Evolutionary conservation across 1,140 invertebrate species (phyloP).

Genomic region (Drosophila pseudoananassae): DNA sequence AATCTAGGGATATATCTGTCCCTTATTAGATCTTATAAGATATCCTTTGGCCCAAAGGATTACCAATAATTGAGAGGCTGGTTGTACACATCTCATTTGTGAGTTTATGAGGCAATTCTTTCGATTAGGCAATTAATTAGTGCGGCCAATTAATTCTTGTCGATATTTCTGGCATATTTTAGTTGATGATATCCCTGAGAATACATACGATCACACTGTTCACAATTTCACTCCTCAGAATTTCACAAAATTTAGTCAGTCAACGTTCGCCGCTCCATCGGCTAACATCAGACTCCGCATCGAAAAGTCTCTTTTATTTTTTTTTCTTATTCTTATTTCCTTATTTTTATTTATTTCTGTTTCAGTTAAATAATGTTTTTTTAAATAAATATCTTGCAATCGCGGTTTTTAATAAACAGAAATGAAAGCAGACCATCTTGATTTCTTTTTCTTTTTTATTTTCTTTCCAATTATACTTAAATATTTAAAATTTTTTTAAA

Average conservation of each 20-base stretch:
- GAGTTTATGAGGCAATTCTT: constrained; percentile 37
- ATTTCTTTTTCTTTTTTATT: not conserved
- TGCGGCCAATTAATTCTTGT: no score
- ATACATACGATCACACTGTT: no score
- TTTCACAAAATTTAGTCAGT: not conserved
- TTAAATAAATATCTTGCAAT: not conserved
- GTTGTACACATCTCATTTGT: constrained; percentile 32
- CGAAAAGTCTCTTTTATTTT: not conserved
- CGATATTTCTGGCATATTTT: not conserved
- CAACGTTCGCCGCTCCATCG: no score
- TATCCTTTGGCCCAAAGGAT: constrained; percentile 40
- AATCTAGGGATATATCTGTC: no score
- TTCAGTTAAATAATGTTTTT: no score
- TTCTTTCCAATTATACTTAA: no score
- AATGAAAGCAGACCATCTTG: not conserved
- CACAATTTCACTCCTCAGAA: not conserved
- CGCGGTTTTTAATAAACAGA: no score
- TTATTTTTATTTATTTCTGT: no score
- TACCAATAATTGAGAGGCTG: constrained; percentile 38
- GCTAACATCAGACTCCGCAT: not conserved
- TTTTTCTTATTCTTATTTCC: not conserved
- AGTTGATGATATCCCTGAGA: not conserved
- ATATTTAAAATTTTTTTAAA: not conserved
- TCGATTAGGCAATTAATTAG: constrained; percentile 29
- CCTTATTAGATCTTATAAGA: no score